Conservation (phyloP, 2,797 vertebrate genomes). For the Podarcis siculus region DNA sequence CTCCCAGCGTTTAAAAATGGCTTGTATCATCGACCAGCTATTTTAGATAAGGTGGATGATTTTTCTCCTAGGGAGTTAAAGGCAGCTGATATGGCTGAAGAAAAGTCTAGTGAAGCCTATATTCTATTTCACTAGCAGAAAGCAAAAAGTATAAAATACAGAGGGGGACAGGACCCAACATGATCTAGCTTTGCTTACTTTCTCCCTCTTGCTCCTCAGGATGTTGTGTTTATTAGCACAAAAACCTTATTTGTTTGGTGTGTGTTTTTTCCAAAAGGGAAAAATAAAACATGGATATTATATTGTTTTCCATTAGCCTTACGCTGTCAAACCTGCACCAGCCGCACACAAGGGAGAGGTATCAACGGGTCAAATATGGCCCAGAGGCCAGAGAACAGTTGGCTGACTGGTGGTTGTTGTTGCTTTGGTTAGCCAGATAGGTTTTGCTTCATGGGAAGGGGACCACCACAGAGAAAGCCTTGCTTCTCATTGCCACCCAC, state of each 20-base stretch:
- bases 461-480: background rate
- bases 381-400: background rate
- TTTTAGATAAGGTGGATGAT: conserved; percentile 36
- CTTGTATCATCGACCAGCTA: conserved; percentile 26
- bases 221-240: background rate
- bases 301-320: background rate
- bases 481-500: background rate
- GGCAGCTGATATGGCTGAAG: conserved; percentile 5
- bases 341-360: no score
- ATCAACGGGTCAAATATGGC: background rate
- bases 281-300: background rate
- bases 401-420: background rate
- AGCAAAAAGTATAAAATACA: background rate
- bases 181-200: background rate
- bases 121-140: conserved; percentile 3
- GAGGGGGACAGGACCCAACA: no score
- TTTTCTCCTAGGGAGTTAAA: conserved; percentile 18
- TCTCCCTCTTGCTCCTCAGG: background rate
- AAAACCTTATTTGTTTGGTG: background rate
- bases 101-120: conserved; percentile 5
- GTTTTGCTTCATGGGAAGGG: background rate
- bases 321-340: background rate
- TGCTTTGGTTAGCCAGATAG: background rate
- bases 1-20: conserved; percentile 2
- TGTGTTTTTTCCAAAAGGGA: background rate